Percentiles rank a stretch among this genome's conserved stretches.
Evolutionary conservation across 1,140 invertebrate genomes (phyloP).

Genomic region (Drosophila biarmipes): DNA sequence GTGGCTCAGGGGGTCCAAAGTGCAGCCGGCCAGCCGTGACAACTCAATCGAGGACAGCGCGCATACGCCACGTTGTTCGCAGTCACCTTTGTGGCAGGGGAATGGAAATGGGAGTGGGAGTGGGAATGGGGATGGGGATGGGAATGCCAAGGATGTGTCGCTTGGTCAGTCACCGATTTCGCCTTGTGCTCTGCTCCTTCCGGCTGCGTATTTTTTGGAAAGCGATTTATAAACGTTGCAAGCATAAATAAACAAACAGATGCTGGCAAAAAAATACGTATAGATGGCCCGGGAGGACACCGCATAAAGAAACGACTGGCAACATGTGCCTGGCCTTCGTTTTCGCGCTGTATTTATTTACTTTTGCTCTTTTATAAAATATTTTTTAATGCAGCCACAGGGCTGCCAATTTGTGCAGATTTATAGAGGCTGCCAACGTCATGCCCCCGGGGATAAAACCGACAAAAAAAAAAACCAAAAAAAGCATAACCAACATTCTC

Average conservation of each 20-base stretch:
- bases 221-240: slow-evolving; percentile 82
- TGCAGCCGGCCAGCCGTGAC: slow-evolving; percentile 47
- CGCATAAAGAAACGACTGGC: slow-evolving; percentile 51
- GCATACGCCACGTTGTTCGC: slow-evolving; percentile 66
- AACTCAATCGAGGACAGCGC: slow-evolving; percentile 75
- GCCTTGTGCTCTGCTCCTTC: slow-evolving; percentile 35
- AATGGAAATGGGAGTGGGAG: not conserved
- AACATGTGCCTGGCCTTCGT: slow-evolving; percentile 66
- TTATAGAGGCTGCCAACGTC: slow-evolving; percentile 68
- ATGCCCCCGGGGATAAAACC: slow-evolving; percentile 24
- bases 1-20: not conserved
- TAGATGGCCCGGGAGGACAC: slow-evolving; percentile 16
- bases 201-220: slow-evolving; percentile 36
- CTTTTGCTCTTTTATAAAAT: slow-evolving; percentile 80
- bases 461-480: slow-evolving; percentile 27
- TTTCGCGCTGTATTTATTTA: slow-evolving; percentile 74
- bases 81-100: slow-evolving; percentile 37
- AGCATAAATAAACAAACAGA: slow-evolving; percentile 81
- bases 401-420: slow-evolving; percentile 82
- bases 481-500: slow-evolving; percentile 46
- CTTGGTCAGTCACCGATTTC: slow-evolving; percentile 57
- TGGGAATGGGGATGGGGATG: slow-evolving; percentile 18
- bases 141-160: slow-evolving; percentile 27
- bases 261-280: slow-evolving; percentile 43
- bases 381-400: slow-evolving; percentile 82